Percentiles rank a stretch among this genome's conserved stretches.
phyloP scores from a whole-genome alignment of 1,140 invertebrate genomes.

The Gonioctena quinquepunctata region DNA sequence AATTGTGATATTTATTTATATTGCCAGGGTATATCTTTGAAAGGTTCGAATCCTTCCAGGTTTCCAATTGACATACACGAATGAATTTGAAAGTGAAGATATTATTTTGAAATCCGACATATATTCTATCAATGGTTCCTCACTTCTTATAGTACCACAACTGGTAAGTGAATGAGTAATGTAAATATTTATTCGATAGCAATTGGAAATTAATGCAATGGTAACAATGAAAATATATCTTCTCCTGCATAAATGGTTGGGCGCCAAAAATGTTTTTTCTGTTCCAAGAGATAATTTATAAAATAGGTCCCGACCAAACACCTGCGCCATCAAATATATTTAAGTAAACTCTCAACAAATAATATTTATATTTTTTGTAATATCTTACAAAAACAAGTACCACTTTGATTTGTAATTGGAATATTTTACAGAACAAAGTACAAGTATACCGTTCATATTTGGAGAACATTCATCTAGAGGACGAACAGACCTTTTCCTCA shows the following conservation, averaged over 20 bases:
- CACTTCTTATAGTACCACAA: constrained; percentile 21
- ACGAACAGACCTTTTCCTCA: constrained; percentile 3
- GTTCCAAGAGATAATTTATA: no score
- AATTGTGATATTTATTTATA: no score
- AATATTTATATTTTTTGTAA: no score
- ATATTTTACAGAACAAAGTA: constrained; percentile 23
- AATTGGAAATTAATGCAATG: background rate
- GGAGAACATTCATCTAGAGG: constrained; percentile 1
- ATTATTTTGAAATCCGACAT: constrained; percentile 12
- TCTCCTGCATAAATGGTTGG: background rate
- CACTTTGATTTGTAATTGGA: no score
- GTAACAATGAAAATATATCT: background rate
- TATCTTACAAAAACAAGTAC: no score
- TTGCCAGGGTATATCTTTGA: no score
- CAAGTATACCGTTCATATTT: constrained; percentile 18
- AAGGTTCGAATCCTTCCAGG: constrained; percentile 29
- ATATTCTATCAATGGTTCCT: constrained; percentile 15
- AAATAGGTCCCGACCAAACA: no score
- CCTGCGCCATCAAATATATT: no score
- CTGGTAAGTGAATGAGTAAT: constrained; percentile 2
- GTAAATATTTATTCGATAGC: background rate
- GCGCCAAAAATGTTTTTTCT: no score
- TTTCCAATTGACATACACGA: constrained; percentile 17
- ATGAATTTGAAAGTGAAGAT: constrained; percentile 12
- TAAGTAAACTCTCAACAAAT: no score